Evolutionary conservation across 2,888 invertebrate species (phyloP).

Genomic region (Hydropsyche betteni): DNA sequence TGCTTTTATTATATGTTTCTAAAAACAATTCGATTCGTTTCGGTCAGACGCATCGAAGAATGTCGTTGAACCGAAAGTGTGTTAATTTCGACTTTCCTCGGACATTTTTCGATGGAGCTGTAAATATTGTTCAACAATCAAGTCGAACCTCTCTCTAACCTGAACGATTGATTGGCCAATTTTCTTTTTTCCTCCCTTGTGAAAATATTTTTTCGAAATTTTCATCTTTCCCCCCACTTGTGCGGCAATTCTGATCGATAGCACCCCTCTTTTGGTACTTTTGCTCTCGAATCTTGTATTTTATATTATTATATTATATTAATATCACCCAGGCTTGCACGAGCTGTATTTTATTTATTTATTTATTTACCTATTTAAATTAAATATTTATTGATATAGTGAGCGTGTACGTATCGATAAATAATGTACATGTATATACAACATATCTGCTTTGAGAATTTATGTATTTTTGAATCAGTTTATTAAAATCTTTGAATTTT

Average conservation of each 20-base stretch:
- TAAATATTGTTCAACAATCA: too few relatives aligned
- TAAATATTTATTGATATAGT: neutral
- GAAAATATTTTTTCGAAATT: neutral
- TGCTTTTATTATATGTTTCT: neutral
- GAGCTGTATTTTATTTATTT: constrained; percentile 1
- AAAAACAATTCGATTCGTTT: too few relatives aligned
- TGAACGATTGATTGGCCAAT: neutral
- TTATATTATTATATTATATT: too few relatives aligned
- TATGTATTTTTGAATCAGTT: neutral
- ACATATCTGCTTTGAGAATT: too few relatives aligned
- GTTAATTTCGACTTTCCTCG: too few relatives aligned
- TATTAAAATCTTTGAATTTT: constrained; percentile 31
- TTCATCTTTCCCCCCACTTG: neutral
- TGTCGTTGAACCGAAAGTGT: too few relatives aligned
- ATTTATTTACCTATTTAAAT: neutral
- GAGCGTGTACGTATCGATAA: neutral
- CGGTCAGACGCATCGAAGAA: too few relatives aligned
- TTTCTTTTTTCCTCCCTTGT: neutral
- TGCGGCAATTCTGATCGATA: neutral
- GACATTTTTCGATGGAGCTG: too few relatives aligned
- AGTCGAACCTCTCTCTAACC: too few relatives aligned
- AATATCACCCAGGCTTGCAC: neutral
- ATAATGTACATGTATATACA: constrained; percentile 15
- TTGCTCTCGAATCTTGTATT: neutral
- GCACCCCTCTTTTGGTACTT: constrained; percentile 13